Percentiles rank a stretch among this genome's conserved stretches.
Evolutionary conservation across 2,888 invertebrate species (phyloP).

Genomic region (Hirtodrosophila cameraria): DNA sequence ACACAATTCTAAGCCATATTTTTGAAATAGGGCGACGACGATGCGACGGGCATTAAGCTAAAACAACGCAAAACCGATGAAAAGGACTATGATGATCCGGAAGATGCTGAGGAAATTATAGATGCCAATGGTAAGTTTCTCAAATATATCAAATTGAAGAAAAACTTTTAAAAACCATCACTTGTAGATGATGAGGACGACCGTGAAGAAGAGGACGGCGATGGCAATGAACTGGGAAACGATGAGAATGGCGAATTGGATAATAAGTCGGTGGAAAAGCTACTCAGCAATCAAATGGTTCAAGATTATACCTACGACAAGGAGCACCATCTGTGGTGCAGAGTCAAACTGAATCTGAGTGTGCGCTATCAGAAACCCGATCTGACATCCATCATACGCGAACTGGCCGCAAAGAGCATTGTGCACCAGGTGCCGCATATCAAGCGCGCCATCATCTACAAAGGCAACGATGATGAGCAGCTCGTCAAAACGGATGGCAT

Average conservation of each 20-base stretch:
- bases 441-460: conserved; percentile 92
- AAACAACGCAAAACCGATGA: conserved; percentile 86
- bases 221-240: conserved; percentile 80
- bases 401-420: conserved; percentile 89
- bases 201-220: conserved; percentile 49
- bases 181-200: conserved; percentile 63
- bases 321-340: conserved; percentile 92
- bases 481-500: conserved; percentile 98
- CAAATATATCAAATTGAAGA: background rate
- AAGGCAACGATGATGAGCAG: conserved; percentile 87
- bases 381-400: conserved; percentile 89
- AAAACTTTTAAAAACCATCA: background rate
- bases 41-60: conserved; percentile 84
- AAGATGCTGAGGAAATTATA: conserved; percentile 86
- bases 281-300: conserved; percentile 81
- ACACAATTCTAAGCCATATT: background rate
- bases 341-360: conserved; percentile 89
- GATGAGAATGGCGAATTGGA: conserved; percentile 60
- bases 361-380: conserved; percentile 89
- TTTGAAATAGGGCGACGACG: conserved; percentile 77
- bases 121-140: conserved; percentile 75
- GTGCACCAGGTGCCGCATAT: conserved; percentile 92
- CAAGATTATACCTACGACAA: conserved; percentile 90
- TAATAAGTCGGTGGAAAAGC: conserved; percentile 68
- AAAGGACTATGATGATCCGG: conserved; percentile 88